These are phyloP conservation scores for Calliphora vomitoria DNA, from an alignment of 2,888 invertebrate genomes.

Conservation along the genomic window DNA sequence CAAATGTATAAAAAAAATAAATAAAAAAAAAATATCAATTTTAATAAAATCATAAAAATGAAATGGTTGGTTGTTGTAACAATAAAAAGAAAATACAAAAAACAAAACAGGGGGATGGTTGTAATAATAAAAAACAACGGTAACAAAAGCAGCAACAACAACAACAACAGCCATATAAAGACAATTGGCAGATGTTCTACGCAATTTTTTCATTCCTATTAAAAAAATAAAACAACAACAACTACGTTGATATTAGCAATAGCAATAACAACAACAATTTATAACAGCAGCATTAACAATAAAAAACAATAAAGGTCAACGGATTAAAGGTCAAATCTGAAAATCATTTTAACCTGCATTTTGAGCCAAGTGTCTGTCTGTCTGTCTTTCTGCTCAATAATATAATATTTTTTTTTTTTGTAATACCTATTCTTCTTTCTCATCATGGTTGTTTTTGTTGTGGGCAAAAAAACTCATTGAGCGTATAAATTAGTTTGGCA, in stretches of 20 bases:
- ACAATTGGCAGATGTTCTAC: slow-evolving; percentile 66
- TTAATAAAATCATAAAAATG: slow-evolving; percentile 62
- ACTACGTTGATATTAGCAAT: slow-evolving; percentile 19
- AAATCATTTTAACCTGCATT: slow-evolving; percentile 39
- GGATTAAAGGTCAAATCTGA: slow-evolving; percentile 73
- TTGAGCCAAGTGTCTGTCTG: slow-evolving; percentile 34
- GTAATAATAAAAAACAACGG: slow-evolving; percentile 20
- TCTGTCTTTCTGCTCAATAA: not conserved
- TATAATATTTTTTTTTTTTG: not conserved
- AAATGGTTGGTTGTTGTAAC: slow-evolving; percentile 24
- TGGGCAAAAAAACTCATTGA: not conserved
- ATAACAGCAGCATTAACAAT: slow-evolving; percentile 35
- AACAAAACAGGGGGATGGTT: slow-evolving; percentile 37
- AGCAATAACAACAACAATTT: slow-evolving; percentile 48
- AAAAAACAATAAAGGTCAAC: slow-evolving; percentile 72
- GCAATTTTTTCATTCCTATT: slow-evolving; percentile 21
- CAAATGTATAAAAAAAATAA: slow-evolving; percentile 15
- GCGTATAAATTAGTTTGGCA: not conserved
- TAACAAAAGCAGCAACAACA: slow-evolving; percentile 36
- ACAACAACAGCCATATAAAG: slow-evolving; percentile 11
- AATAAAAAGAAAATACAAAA: slow-evolving; percentile 8
- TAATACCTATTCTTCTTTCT: not conserved
- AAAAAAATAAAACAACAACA: no score
- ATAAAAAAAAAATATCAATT: slow-evolving; percentile 31
- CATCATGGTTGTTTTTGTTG: not conserved